These are phyloP conservation scores for Agrotis ipsilon DNA, from an alignment of 2,888 invertebrate genomes.

Conservation along the genomic window DNA sequence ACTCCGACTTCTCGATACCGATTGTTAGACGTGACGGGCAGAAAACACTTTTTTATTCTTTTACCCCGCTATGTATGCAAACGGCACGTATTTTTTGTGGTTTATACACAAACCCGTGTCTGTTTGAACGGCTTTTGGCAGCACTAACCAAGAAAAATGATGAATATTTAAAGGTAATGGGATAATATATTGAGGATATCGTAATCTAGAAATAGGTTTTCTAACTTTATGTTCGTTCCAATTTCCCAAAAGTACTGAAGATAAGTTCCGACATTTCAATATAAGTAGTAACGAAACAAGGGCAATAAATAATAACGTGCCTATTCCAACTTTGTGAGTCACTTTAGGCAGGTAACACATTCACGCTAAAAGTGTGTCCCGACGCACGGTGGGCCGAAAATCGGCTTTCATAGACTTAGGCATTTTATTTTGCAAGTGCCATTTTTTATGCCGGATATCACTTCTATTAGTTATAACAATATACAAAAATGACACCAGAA, in stretches of 20 bases:
- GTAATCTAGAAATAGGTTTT: slow-evolving; percentile 6
- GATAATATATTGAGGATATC: slow-evolving; percentile 9
- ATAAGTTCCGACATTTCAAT: slow-evolving; percentile 23
- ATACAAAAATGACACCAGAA: no score
- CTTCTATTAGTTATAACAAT: no score
- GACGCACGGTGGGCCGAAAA: no score
- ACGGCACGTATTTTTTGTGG: slow-evolving; percentile 37
- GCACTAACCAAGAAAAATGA: slow-evolving; percentile 8
- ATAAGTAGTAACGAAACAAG: slow-evolving; percentile 15
- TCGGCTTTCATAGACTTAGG: no score
- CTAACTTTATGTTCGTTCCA: slow-evolving; percentile 11
- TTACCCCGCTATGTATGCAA: slow-evolving; percentile 42
- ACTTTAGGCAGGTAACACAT: slow-evolving; percentile 39
- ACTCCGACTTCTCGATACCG: slow-evolving; percentile 54
- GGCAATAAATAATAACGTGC: slow-evolving; percentile 34
- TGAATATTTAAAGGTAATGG: slow-evolving; percentile 23
- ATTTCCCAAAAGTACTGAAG: slow-evolving; percentile 16
- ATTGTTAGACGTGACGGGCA: slow-evolving; percentile 54
- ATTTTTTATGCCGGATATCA: no score
- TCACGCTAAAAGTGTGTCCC: slow-evolving; percentile 46
- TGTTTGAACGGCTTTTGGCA: slow-evolving; percentile 27
- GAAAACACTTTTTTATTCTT: slow-evolving; percentile 43
- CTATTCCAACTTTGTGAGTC: slow-evolving; percentile 34
- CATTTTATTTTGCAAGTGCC: no score
- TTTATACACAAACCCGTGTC: slow-evolving; percentile 42